Percentiles rank a stretch among this genome's conserved stretches.
phyloP scores from a whole-genome alignment of 2,888 invertebrate species.

The Teleogryllus oceanicus region DNA sequence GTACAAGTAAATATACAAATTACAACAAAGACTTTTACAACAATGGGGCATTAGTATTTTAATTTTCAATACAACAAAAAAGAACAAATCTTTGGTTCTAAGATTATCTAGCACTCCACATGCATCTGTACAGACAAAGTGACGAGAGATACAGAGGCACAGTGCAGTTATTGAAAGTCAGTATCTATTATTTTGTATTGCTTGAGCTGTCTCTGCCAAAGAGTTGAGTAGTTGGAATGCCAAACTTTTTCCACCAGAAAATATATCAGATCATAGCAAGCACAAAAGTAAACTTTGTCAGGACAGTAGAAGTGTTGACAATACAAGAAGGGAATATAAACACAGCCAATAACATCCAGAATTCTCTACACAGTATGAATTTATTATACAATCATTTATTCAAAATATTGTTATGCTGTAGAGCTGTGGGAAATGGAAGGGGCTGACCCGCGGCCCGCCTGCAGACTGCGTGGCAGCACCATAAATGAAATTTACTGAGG shows the following conservation, averaged over 20 bases:
- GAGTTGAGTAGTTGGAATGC: not conserved
- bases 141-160: not conserved
- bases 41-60: not conserved
- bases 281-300: not conserved
- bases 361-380: not conserved
- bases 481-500: not conserved
- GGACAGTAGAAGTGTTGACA: not conserved
- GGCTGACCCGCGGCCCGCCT: slow-evolving; percentile 6
- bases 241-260: not conserved
- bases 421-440: not conserved
- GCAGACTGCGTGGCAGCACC: slow-evolving; percentile 18
- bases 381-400: slow-evolving; percentile 2
- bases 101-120: not conserved
- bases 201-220: not conserved
- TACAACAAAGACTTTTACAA: not conserved
- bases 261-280: slow-evolving; percentile 4
- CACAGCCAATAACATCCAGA: not conserved
- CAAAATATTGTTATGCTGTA: slow-evolving; percentile 6
- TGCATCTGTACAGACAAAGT: not conserved
- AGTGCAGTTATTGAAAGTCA: not conserved
- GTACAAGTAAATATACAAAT: not conserved
- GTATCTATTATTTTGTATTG: not conserved
- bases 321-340: slow-evolving; percentile 9
- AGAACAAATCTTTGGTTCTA: not conserved
- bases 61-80: not conserved